A percentile compares a stretch with the other conserved stretches of the same genome.
Conservation (phyloP, 2,797 vertebrate genomes). For the Cyclopterus lumpus region DNA sequence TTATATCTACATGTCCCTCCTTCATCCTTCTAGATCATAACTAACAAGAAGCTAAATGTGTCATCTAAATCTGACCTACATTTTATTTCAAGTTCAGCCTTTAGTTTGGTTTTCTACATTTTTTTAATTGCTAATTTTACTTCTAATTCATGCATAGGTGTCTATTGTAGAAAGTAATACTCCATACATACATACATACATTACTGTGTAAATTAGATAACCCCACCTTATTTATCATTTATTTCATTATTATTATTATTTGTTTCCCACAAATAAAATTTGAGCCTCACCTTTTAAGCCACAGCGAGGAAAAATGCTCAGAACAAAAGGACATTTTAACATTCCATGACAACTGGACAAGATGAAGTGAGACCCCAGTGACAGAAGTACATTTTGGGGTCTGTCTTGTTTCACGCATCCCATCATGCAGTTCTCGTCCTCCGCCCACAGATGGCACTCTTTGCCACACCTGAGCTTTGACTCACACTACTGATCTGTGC, state of each 20-base stretch:
- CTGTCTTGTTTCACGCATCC: neutral
- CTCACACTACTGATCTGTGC: conserved; percentile 57
- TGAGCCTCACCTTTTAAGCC: neutral
- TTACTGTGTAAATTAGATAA: neutral
- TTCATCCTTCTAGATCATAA: neutral
- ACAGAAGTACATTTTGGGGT: neutral
- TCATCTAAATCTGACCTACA: neutral
- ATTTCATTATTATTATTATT: neutral
- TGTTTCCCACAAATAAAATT: neutral
- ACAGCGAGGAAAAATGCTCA: neutral
- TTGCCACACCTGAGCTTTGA: conserved; percentile 65
- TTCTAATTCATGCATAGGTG: neutral
- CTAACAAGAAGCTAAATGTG: neutral
- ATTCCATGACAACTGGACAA: neutral
- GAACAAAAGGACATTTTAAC: neutral
- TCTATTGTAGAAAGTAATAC: neutral
- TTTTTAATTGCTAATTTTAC: neutral
- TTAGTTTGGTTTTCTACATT: neutral
- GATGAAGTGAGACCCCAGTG: neutral
- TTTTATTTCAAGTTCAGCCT: neutral
- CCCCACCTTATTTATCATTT: neutral
- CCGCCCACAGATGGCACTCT: conserved; percentile 74
- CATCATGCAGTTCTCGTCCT: conserved; percentile 32
- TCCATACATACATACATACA: neutral
- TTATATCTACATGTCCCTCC: neutral